Evolutionary conservation across 2,888 invertebrate species (phyloP), one percentile per base, ranked within the genome.

Genomic region (Zaprionus obscuricornis): DNA sequence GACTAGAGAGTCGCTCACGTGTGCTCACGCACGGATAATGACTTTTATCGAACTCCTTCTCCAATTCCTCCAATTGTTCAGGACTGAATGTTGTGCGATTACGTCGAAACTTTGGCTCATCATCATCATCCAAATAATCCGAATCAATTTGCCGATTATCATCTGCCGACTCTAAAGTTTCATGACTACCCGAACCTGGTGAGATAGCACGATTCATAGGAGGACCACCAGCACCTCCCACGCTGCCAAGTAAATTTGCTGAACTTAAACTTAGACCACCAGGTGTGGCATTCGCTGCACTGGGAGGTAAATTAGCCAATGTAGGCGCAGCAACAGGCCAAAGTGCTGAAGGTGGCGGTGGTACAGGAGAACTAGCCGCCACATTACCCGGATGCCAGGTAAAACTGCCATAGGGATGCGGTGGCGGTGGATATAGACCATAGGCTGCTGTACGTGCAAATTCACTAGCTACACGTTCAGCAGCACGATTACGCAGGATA

Each of bases 11-110:
- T 50, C 97, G 92, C 88, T 98, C 98, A 60, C 98, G 92, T 2
- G 97, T 97, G 45, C 96, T 96, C 10, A 98, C 97, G 87, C 98
- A 98, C 0, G 98, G 98, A 89, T 98, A 98, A 90, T 98, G 98
- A 52, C 96, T 97, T 90, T 97, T 96, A 90, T 97, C 97, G 87
- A 98, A 98, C 91, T 98, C 98, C 89, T 96, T 96, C 89, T 98
- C 98, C 73, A 98, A 91, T 88, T 97, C 96, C 89, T 98, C 97
- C 33, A 98, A 91, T 89, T 98, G 98, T 84, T 97, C 97, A 0
- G 97, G 96, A 73, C 96, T 97, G 89, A 98, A 98, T 1, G 98
- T 98, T 11, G 98, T 98, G 66, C 98, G 93, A 88, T 98, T 98
- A 49, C 98, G 92, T 64, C 98, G 93, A 90, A 98, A 97, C 90